These are phyloP conservation scores for Trissonchulus sp. DNA, from an alignment of 2,888 invertebrate genomes.

Conservation along the genomic window DNA sequence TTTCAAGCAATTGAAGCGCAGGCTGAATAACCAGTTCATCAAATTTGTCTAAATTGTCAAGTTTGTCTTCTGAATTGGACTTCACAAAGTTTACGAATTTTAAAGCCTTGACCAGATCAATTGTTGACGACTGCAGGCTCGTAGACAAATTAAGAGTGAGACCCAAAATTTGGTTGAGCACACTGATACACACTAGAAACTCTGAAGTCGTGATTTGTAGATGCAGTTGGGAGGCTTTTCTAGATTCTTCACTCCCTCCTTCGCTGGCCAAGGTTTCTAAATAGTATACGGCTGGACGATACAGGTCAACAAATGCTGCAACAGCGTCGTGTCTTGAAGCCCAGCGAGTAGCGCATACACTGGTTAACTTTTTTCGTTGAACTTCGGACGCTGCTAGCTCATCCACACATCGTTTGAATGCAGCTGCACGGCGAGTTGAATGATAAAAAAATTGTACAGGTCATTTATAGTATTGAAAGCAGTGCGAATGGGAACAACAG, in stretches of 20 bases:
- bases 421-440: not conserved
- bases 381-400: not conserved
- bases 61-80: not conserved
- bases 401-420: not conserved
- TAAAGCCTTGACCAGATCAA: conserved; percentile 2
- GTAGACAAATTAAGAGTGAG: not conserved
- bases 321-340: conserved; percentile 15
- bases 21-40: not conserved
- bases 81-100: conserved; percentile 7
- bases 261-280: not conserved
- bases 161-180: not conserved
- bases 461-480: no score
- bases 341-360: conserved; percentile 11
- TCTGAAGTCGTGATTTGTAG: not conserved
- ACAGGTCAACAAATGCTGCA: conserved; percentile 2
- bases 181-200: not conserved
- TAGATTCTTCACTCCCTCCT: not conserved
- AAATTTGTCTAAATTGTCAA: not conserved
- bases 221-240: not conserved
- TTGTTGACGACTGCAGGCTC: not conserved
- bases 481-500: not conserved
- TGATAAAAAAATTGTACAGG: no score
- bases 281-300: not conserved
- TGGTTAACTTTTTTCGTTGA: not conserved
- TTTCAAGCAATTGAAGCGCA: not conserved